A percentile compares a stretch with the other conserved stretches of the same genome.
phyloP scores from a whole-genome alignment of 2,888 invertebrate species.

The Mellilla xanthometata region DNA sequence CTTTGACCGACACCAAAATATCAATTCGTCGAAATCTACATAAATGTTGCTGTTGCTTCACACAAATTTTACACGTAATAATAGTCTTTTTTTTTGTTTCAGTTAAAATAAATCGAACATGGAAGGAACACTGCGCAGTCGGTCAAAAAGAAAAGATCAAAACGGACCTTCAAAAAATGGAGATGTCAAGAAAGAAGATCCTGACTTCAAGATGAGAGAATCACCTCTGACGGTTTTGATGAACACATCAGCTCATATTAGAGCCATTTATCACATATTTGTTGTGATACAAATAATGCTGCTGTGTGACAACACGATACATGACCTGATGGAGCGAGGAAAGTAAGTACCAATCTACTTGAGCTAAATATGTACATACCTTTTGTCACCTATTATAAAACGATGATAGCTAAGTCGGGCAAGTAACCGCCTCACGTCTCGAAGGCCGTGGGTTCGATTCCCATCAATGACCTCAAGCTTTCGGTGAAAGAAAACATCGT shows the following conservation, averaged over 20 bases:
- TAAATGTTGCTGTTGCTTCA: too few species aligned
- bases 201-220: constrained; percentile 86
- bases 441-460: too few species aligned
- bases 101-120: constrained; percentile 25
- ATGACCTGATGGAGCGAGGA: constrained; percentile 88
- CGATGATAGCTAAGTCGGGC: too few species aligned
- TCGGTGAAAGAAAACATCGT: too few species aligned
- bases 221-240: constrained; percentile 92
- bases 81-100: background rate
- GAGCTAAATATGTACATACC: too few species aligned
- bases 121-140: constrained; percentile 34
- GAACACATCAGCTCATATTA: constrained; percentile 88
- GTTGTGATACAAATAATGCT: constrained; percentile 88
- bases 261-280: constrained; percentile 93
- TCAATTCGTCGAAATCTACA: too few species aligned
- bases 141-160: constrained; percentile 30
- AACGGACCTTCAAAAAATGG: constrained; percentile 44
- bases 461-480: too few species aligned
- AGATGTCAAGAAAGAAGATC: constrained; percentile 34
- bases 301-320: constrained; percentile 87
- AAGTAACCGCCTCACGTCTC: too few species aligned
- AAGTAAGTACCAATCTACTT: constrained; percentile 82
- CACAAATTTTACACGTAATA: too few species aligned
- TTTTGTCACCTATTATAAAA: too few species aligned
- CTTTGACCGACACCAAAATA: too few species aligned